These are phyloP conservation scores for Palloptera scutellata DNA, from an alignment of 2,888 invertebrate species.

Conservation along the genomic window DNA sequence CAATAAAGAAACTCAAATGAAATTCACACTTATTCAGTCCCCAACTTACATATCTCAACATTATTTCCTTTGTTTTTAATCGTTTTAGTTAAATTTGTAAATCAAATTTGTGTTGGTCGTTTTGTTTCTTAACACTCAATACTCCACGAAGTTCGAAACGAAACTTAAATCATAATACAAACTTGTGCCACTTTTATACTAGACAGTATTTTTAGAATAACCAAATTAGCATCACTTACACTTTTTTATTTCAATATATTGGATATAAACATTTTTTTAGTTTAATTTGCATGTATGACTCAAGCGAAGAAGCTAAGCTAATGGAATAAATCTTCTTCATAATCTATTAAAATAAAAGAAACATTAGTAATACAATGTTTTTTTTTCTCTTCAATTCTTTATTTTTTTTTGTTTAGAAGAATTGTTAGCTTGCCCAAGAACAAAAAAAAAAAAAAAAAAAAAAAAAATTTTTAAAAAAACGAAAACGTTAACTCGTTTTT, in stretches of 20 bases:
- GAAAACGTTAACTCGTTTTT: neutral
- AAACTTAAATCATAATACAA: conserved; percentile 40
- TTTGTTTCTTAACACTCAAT: conserved; percentile 31
- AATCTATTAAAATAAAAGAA: neutral
- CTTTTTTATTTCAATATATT: conserved; percentile 32
- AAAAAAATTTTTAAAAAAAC: neutral
- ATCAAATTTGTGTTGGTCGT: neutral
- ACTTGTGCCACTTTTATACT: conserved; percentile 52
- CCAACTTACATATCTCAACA: conserved; percentile 51
- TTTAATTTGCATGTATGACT: conserved; percentile 26
- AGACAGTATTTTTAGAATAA: conserved; percentile 28
- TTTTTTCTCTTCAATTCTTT: conserved; percentile 9
- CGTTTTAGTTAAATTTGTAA: conserved; percentile 29
- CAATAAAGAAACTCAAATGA: conserved; percentile 4
- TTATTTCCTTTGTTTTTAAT: conserved; percentile 38
- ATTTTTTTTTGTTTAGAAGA: conserved; percentile 12
- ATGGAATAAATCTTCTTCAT: conserved; percentile 13
- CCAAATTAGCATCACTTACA: conserved; percentile 53
- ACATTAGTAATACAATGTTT: neutral
- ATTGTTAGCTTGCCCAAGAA: neutral
- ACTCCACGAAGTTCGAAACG: conserved; percentile 40
- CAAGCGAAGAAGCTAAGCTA: conserved; percentile 9
- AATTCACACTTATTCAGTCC: neutral
- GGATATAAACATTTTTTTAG: conserved; percentile 4
- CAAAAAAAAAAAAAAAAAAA: neutral